Evolutionary conservation across 2,888 invertebrate species (phyloP).

Genomic region (Habroteleia sp.): DNA sequence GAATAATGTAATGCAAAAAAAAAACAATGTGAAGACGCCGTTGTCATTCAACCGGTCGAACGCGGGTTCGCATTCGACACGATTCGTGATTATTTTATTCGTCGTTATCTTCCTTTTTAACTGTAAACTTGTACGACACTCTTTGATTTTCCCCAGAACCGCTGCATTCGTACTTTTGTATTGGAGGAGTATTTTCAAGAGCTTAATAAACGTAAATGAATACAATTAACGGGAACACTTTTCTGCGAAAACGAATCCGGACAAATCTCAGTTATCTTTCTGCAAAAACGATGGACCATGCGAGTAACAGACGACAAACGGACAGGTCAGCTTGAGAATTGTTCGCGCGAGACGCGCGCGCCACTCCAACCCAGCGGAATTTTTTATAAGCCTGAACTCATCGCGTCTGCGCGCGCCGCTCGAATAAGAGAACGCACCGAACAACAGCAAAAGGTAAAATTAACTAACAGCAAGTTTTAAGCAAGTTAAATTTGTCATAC

Average conservation of each 20-base stretch:
- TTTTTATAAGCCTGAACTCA: conserved; percentile 13
- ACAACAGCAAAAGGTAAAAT: conserved; percentile 16
- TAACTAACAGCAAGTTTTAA: conserved; percentile 22
- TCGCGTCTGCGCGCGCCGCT: conserved; percentile 3
- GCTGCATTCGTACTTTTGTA: conserved; percentile 63
- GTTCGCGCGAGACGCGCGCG: background rate
- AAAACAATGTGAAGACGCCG: conserved; percentile 57
- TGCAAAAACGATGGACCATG: conserved; percentile 35
- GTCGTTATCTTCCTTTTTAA: conserved; percentile 65
- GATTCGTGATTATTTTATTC: conserved; percentile 15
- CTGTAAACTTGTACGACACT: conserved; percentile 33
- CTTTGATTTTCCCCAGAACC: conserved; percentile 42
- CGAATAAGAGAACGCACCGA: conserved; percentile 23
- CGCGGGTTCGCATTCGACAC: background rate
- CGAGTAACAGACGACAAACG: conserved; percentile 33
- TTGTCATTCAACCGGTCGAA: conserved; percentile 66
- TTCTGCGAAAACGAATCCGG: conserved; percentile 44
- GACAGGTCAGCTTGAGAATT: background rate
- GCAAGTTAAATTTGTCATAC: conserved; percentile 54
- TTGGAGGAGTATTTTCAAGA: conserved; percentile 62
- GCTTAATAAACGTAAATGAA: conserved; percentile 50
- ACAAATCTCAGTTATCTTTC: conserved; percentile 47
- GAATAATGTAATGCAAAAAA: background rate
- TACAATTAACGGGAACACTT: conserved; percentile 31
- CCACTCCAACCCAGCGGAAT: background rate